Conservation (phyloP, 1,140 invertebrate species). For the Araneus ventricosus region DNA sequence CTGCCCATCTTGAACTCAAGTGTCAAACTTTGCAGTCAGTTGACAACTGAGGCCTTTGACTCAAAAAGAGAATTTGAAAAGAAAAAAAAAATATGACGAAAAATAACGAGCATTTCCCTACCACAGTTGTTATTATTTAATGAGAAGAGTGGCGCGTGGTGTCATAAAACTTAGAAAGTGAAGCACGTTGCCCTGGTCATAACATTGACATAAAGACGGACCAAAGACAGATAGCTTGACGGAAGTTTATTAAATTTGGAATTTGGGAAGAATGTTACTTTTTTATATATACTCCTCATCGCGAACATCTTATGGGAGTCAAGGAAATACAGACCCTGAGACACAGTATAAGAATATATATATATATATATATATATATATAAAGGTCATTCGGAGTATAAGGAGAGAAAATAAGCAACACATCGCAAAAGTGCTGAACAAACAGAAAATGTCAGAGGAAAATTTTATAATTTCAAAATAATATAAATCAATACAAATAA, state of each 20-base stretch:
- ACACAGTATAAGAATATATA: background rate
- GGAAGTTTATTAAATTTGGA: background rate
- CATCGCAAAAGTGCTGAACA: too few species aligned
- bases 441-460: too few species aligned
- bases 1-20: conserved; percentile 1
- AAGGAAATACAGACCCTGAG: background rate
- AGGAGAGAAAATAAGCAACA: too few species aligned
- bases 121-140: conserved; percentile 12
- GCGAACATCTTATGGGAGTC: too few species aligned
- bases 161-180: background rate
- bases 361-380: too few species aligned
- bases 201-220: background rate
- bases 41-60: conserved; percentile 35
- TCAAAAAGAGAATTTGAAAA: background rate
- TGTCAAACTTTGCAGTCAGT: conserved; percentile 29
- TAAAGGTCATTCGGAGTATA: too few species aligned
- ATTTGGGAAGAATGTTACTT: background rate
- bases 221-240: background rate
- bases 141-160: background rate
- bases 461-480: too few species aligned
- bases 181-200: background rate
- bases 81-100: background rate
- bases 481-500: too few species aligned
- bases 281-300: too few species aligned
- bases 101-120: conserved; percentile 7